Base-by-base conservation (phyloP, 2,888 invertebrate genomes). In the Ectemnius continuus region DNA sequence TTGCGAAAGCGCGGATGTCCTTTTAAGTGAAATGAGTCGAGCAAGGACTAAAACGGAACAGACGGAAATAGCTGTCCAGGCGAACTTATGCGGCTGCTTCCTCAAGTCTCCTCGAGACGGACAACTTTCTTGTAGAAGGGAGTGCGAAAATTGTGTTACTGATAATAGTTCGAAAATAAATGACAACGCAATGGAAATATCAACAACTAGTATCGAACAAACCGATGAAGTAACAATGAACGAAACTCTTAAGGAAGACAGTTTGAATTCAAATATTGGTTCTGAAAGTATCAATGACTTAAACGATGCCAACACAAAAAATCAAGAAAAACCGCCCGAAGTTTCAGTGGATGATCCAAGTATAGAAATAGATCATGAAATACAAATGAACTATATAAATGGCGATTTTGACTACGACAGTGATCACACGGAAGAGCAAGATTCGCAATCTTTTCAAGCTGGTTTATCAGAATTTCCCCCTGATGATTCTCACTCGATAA, bases 401-500 rank as follows among this genome's bases (percentile, higher is more conserved):
- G 61, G 61, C 0, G 73, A 83, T 59, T 86, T 84, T 60, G 75
- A 81, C 8, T 78, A 73, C 26, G 77, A 80, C 13, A 83, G 81
- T 52, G 85, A 86, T 28, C 75, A 80, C 14, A 76, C 75, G 0
- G 45, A 72, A 8, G 67, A 46, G 0, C 57, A 61, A 20, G 14
- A 26, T 2, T 57, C 20, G 5, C 14, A 46, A 8, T 60, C 16
- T 16, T 58, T 13, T 5, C 1, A 45, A 0, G 28, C 8, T 8
- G 20, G 56, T 48, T 8, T 11, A 8, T 36, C 36, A 11, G 36
- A 36, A 36, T 6, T 36, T 11, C 36, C 8, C 8, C 36, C 36
- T 1, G 52, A 58, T 20, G 16, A 64, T 4, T 52, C 26, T 23
- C 57, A 48, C n/a, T 23, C 58, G 4, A 14, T 46, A 11, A 11